These are phyloP conservation scores for Barbus barbus DNA, from an alignment of 2,113 vertebrate genomes.

Conservation along the genomic window DNA sequence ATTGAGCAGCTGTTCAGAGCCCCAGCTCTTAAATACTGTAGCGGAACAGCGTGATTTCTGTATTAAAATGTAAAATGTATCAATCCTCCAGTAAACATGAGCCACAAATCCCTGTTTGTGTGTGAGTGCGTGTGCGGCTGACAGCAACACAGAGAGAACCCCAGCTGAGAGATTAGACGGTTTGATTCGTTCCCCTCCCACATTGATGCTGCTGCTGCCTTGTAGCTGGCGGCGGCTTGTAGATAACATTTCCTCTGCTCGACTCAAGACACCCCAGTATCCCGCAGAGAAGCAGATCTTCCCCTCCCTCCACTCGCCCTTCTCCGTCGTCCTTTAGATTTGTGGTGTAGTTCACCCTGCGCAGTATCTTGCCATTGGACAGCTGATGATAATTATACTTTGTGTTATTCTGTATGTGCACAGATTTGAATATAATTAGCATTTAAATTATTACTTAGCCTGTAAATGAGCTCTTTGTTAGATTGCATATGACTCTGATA, in stretches of 20 bases:
- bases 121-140: neutral
- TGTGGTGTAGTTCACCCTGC: conserved; percentile 1
- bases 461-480: conserved; percentile 25
- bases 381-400: conserved; percentile 17
- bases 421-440: conserved; percentile 12
- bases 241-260: conserved; percentile 19
- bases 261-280: conserved; percentile 3
- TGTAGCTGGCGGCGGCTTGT: neutral
- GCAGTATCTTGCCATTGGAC: neutral
- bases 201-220: neutral
- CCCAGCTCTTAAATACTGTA: conserved; percentile 8
- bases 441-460: conserved; percentile 26
- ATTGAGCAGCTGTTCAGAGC: neutral
- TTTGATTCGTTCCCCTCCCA: conserved; percentile 37
- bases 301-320: neutral
- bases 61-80: conserved; percentile 12
- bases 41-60: neutral
- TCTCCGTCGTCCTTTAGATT: neutral
- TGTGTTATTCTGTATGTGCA: neutral
- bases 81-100: conserved; percentile 30
- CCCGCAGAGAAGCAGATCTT: conserved; percentile 22
- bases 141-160: conserved; percentile 55
- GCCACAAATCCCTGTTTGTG: conserved; percentile 42
- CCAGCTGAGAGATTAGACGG: conserved; percentile 64
- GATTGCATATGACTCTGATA: neutral